Evolutionary conservation across 2,797 vertebrate genomes (phyloP), one percentile per base, ranked within the genome.

Genomic region (Alectoris magna): DNA sequence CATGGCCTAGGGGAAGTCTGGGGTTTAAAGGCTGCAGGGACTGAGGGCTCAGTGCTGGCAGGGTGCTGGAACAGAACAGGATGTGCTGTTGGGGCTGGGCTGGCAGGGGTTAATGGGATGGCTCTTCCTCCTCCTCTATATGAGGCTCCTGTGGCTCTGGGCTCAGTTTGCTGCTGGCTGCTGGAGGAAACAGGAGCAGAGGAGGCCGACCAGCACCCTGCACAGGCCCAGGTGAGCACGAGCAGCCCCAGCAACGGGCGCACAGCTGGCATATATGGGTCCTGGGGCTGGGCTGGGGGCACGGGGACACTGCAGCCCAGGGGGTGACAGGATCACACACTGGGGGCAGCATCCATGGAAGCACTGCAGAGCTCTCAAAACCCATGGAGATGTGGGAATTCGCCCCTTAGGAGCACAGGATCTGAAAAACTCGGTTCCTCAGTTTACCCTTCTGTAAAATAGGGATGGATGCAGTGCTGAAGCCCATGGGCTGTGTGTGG

Each of bases 121-220:
- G 94, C 87, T 93, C 93, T 95, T 94, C 92, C 94, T 95, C 88
- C 69, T 3, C 63, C 63, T 78, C 82, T 91, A 83, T 77, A 95
- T 43, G 75, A 94, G 76, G 72, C 87, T 89, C 48, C 62, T 62
- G 78, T 41, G 3, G 34, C 39, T 74, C 71, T 16, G 69, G 26
- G 53, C 72, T 92, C 91, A 80, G 84, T 76, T 66, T 76, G 78
- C 86, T 59, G 62, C 62, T 9, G 29, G 55, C 29, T 22, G 46
- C 74, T 43, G 15, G 76, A 70, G 85, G 19, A 27, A 29, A 7
- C 66, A 71, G 84, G 73, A 84, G 58, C 72, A 18, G 41, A 19
- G 10, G 73, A 51, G 46, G 43, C 39, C 26, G 5, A 21, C 62
- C 27, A 46, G 39, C 68, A 55, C 60, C 71, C 66, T 44, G 49